Evolutionary conservation across 2,797 vertebrate genomes (phyloP).

Genomic region (Rhinogobio ventralis): DNA sequence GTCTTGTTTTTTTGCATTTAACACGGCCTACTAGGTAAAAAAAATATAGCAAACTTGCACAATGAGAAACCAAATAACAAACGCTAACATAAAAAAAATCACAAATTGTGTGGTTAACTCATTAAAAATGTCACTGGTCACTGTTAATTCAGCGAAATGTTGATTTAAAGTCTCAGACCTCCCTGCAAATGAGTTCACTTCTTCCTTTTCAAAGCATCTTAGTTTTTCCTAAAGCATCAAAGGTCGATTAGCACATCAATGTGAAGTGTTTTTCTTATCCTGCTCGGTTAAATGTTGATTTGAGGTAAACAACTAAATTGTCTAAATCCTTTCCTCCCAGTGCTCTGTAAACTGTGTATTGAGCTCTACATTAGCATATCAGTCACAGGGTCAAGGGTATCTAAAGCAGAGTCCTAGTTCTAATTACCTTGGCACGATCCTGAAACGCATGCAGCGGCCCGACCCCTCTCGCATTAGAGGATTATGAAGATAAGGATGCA

Average conservation of each 20-base stretch:
- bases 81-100: background rate
- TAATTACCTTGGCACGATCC: conserved; percentile 38
- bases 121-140: conserved; percentile 9
- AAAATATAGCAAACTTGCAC: background rate
- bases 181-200: conserved; percentile 8
- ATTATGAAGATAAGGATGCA: conserved; percentile 57
- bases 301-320: conserved; percentile 44
- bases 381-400: conserved; percentile 47
- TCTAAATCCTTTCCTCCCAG: conserved; percentile 43
- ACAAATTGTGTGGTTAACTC: background rate
- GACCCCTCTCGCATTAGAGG: conserved; percentile 52
- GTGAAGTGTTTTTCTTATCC: conserved; percentile 35
- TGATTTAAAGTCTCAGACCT: conserved; percentile 28
- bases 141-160: conserved; percentile 20
- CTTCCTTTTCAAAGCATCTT: conserved; percentile 14
- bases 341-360: conserved; percentile 42
- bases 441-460: conserved; percentile 16
- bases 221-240: conserved; percentile 52
- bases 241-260: conserved; percentile 50
- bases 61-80: background rate
- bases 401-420: conserved; percentile 39
- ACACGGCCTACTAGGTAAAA: background rate
- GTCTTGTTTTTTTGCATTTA: background rate
- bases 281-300: conserved; percentile 41
- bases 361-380: conserved; percentile 58